These are phyloP conservation scores for Gulo gulo DNA, from an alignment of 2,113 vertebrate species.

Conservation along the genomic window DNA sequence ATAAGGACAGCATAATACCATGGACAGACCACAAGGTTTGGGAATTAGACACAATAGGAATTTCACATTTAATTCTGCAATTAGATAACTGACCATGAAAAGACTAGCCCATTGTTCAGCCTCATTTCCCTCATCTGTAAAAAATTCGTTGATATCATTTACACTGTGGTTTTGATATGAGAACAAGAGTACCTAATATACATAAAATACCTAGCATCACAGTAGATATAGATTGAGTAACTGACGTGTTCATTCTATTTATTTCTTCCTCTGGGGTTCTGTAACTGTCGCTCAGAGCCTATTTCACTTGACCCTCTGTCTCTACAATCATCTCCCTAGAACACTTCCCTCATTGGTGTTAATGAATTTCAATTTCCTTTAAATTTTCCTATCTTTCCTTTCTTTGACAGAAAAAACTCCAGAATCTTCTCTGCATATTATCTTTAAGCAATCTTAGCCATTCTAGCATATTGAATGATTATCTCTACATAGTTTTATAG, in stretches of 20 bases:
- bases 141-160: background rate
- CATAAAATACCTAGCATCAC: background rate
- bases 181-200: background rate
- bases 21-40: background rate
- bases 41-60: background rate
- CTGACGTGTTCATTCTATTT: background rate
- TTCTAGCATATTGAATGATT: background rate
- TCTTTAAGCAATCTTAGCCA: background rate
- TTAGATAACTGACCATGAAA: background rate
- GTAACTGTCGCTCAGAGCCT: background rate
- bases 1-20: background rate
- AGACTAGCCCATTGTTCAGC: background rate
- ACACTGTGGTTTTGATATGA: background rate
- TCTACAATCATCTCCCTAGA: background rate
- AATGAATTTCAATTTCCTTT: background rate
- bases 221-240: background rate
- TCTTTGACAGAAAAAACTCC: background rate
- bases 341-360: background rate
- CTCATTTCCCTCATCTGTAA: background rate
- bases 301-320: background rate
- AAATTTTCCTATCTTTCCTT: background rate
- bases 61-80: background rate
- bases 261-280: background rate
- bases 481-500: background rate
- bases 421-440: background rate